phyloP scores from a whole-genome alignment of 23 tunicate species.

The Halocynthia aurantium region DNA sequence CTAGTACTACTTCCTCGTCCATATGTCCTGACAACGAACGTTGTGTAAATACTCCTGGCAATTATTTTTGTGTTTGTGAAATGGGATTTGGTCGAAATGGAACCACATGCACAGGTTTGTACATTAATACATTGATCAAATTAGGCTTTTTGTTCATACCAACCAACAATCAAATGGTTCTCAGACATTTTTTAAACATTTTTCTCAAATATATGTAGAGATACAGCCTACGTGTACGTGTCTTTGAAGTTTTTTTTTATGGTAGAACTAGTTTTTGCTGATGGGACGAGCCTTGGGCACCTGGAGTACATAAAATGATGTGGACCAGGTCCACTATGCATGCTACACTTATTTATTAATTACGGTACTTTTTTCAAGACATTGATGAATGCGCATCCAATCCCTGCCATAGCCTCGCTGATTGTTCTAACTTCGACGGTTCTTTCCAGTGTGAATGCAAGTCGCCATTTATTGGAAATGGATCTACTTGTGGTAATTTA shows the following conservation, averaged over 20 bases:
- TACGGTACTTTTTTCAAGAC: slow-evolving; percentile 3
- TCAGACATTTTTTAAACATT: no score
- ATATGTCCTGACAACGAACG: not conserved
- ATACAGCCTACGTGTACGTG: no score
- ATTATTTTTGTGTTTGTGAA: not conserved
- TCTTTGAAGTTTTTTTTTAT: no score
- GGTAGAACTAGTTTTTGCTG: no score
- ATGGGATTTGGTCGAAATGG: not conserved
- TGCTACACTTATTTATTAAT: not conserved
- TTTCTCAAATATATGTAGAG: no score
- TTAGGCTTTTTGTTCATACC: no score
- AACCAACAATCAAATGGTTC: no score
- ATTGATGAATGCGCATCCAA: slow-evolving; percentile 4
- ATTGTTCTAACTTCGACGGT: not conserved
- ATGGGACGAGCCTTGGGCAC: not conserved
- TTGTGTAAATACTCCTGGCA: not conserved
- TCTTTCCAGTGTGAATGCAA: not conserved
- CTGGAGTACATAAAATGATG: not conserved
- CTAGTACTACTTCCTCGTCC: no score
- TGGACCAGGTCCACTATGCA: no score
- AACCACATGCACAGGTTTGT: not conserved
- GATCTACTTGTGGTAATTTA: not conserved
- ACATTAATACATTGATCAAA: no score
- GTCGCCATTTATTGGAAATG: slow-evolving; percentile 8
- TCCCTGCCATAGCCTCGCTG: slow-evolving; percentile 1